Percentiles rank a stretch among this genome's conserved stretches.
Conservation (phyloP, 2,888 invertebrate genomes). For the Caenorhabditis sulstoni region DNA sequence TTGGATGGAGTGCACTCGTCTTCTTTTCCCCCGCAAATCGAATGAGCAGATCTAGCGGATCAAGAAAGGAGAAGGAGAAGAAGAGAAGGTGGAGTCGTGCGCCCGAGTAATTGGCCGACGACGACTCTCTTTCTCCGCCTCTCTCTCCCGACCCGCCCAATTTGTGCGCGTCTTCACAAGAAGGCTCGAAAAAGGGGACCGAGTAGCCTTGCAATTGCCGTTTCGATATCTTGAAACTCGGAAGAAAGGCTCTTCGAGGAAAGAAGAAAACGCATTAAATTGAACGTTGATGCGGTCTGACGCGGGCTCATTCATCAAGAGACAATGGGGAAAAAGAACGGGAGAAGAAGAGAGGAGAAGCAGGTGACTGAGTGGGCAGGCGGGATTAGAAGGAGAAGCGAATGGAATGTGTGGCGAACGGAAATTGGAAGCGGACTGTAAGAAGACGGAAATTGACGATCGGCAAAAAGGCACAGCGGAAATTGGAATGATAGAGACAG, state of each 20-base stretch:
- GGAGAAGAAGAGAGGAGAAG: background rate
- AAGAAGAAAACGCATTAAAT: background rate
- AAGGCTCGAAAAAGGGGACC: constrained; percentile 10
- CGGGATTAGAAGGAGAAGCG: background rate
- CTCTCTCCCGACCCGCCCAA: constrained; percentile 9
- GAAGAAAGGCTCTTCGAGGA: background rate
- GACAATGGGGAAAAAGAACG: background rate
- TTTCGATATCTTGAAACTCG: background rate
- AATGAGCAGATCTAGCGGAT: constrained; percentile 47
- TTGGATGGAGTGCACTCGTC: constrained; percentile 16
- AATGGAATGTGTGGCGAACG: background rate
- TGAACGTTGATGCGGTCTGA: constrained; percentile 30
- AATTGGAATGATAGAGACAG: constrained; percentile 11
- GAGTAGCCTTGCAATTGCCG: constrained; percentile 4
- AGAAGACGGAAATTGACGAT: background rate
- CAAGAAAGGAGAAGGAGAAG: constrained; percentile 4
- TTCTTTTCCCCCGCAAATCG: constrained; percentile 24
- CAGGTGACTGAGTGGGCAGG: background rate
- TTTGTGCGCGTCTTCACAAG: constrained; percentile 17
- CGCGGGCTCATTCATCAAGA: background rate
- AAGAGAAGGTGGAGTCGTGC: constrained; percentile 25
- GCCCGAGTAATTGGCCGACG: constrained; percentile 17
- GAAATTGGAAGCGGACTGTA: background rate
- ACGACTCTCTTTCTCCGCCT: background rate
- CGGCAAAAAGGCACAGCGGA: background rate